Evolutionary conservation across 1,140 invertebrate genomes (phyloP), one percentile per base, ranked within the genome.

Genomic region (Chymomyza costata): DNA sequence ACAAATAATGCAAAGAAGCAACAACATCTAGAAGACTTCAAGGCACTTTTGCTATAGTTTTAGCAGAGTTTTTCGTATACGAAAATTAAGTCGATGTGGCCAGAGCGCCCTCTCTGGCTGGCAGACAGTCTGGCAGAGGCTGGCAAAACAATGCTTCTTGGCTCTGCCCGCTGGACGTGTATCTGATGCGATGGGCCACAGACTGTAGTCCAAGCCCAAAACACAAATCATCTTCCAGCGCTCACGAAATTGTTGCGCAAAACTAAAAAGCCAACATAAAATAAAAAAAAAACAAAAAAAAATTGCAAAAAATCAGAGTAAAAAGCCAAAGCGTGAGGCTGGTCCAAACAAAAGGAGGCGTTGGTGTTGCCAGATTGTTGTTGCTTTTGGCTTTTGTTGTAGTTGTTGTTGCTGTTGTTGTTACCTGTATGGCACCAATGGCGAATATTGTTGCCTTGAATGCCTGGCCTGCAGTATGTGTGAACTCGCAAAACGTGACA

Each of bases 181-280:
- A 78, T 78, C 71, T 67, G 71, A 78, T 78, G 73, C 66, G 44
- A 16, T 11, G n/a, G n/a, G n/a, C n/a, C n/a, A n/a, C n/a, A n/a
- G n/a, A n/a, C n/a, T n/a, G n/a, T n/a, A n/a, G 31, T 40, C 50
- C 62, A 66, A 70, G 66, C 63, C 66, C 58, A 47, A 49, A 80
- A 81, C 73, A 80, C 73, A 80, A 80, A 80, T 80, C 73, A 80
- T 80, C 73, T 80, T 80, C 73, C 73, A 80, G 74, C 73, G 74
- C 73, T 80, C 73, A 80, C 73, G 74, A 80, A 80, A 80, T 80
- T 80, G 74, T 80, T 80, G 67, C 74, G 74, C 73, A 80, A 78
- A n/a, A 80, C 73, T 73, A 60, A 67, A 78, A 71, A 69, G 16
- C 14, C 28, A 65, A 59, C 48, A 49, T 55, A 44, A 62, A 50